Conservation (phyloP, 2,113 vertebrate species). For the Prolemur simus region DNA sequence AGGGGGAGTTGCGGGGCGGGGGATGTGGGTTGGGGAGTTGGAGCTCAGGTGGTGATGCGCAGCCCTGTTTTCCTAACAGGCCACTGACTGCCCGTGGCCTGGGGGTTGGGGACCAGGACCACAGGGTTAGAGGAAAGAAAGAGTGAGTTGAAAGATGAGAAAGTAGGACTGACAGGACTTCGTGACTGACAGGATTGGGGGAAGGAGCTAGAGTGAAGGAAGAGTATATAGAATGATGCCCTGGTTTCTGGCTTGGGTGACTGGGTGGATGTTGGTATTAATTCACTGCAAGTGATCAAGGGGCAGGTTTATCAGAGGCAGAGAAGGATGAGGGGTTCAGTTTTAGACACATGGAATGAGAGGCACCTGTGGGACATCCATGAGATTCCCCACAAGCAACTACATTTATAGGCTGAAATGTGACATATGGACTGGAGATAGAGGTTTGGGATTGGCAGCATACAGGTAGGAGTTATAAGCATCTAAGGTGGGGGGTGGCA, state of each 20-base stretch:
- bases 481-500: background rate
- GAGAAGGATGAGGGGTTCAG: background rate
- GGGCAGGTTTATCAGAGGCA: background rate
- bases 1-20: no score
- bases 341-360: background rate
- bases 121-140: background rate
- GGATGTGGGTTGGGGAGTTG: no score
- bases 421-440: background rate
- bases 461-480: background rate
- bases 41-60: no score
- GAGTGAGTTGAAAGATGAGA: background rate
- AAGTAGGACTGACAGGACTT: background rate
- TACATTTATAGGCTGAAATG: background rate
- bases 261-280: background rate
- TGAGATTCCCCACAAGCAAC: background rate
- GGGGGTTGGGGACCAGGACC: no score
- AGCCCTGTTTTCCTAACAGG: no score
- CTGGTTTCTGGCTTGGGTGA: background rate
- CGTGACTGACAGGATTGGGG: background rate
- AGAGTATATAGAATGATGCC: background rate
- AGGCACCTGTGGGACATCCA: background rate
- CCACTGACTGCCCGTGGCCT: no score
- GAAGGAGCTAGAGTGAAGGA: background rate
- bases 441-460: background rate
- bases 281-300: background rate